These are phyloP conservation scores for Oceanodroma tethys DNA, from an alignment of 2,113 vertebrate genomes.

Conservation along the genomic window DNA sequence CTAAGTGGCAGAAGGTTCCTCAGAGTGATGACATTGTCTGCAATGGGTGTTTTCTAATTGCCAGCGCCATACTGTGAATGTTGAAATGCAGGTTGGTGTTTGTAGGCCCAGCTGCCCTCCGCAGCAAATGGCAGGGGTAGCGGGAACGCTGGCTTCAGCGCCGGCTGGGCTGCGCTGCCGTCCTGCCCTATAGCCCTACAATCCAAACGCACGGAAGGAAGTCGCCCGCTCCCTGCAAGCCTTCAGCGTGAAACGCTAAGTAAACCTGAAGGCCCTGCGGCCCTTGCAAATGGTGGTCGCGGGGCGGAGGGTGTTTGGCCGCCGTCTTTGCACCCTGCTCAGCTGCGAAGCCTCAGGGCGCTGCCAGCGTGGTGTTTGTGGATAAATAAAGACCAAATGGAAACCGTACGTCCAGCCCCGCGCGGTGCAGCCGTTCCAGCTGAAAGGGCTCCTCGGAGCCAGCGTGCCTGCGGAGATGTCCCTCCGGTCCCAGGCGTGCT, in stretches of 20 bases:
- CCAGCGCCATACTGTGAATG: no score
- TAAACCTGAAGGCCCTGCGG: not conserved
- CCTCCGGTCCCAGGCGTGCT: not conserved
- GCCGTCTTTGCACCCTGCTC: not conserved
- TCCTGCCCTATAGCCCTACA: not conserved
- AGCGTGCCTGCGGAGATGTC: not conserved
- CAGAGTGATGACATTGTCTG: not conserved
- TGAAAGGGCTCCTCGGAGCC: not conserved
- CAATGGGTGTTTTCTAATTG: not conserved
- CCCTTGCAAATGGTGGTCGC: accelerated
- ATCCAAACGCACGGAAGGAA: not conserved
- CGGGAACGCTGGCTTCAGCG: not conserved
- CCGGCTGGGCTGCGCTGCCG: not conserved
- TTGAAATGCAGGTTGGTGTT: no score
- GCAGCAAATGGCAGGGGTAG: not conserved
- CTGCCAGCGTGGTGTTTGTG: not conserved
- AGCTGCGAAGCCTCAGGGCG: not conserved
- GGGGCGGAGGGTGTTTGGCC: not conserved
- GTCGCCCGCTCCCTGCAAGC: not conserved
- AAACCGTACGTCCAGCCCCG: not conserved
- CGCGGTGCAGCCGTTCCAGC: not conserved
- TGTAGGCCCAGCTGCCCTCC: not conserved
- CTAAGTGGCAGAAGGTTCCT: not conserved
- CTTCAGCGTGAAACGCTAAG: not conserved
- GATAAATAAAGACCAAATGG: not conserved